Evolutionary conservation across 2,888 invertebrate species (phyloP).

Genomic region (Perdita meconis): DNA sequence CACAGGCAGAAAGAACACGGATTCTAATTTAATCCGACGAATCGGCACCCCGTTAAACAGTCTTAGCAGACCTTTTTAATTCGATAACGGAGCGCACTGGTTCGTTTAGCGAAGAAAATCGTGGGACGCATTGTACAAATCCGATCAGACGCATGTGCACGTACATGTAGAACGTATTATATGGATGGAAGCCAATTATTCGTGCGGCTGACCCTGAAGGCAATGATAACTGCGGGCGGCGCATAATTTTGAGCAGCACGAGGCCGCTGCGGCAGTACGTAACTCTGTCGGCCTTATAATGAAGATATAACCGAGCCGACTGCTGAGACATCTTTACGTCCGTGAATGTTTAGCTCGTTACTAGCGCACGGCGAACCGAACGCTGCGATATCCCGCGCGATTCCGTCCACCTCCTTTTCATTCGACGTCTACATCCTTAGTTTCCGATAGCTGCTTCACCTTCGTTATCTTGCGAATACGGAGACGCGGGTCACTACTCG

Average conservation of each 20-base stretch:
- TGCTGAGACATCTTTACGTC: constrained; percentile 83
- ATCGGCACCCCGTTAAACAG: constrained; percentile 34
- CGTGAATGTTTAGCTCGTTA: constrained; percentile 78
- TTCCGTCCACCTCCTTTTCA: constrained; percentile 32
- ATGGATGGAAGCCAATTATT: constrained; percentile 81
- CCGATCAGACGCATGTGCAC: not conserved
- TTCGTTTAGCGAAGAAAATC: constrained; percentile 34
- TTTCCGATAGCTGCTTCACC: not conserved
- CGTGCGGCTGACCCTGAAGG: constrained; percentile 76
- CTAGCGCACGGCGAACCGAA: constrained; percentile 67
- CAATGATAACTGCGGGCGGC: constrained; percentile 81
- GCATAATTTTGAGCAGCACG: constrained; percentile 79
- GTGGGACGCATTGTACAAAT: constrained; percentile 12
- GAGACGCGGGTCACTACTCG: too few relatives aligned
- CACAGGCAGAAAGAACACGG: constrained; percentile 16
- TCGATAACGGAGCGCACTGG: constrained; percentile 28
- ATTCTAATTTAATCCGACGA: constrained; percentile 30
- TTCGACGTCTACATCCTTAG: constrained; percentile 11
- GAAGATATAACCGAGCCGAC: constrained; percentile 83
- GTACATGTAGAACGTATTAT: constrained; percentile 70
- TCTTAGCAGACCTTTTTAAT: constrained; percentile 16
- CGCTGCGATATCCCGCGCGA: constrained; percentile 41
- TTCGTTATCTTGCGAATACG: too few relatives aligned
- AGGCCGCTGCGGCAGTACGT: constrained; percentile 77
- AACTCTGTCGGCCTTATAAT: constrained; percentile 81